Evolutionary conservation across 2,797 vertebrate genomes (phyloP), one percentile per base, ranked within the genome.

Genomic region (Luscinia luscinia): DNA sequence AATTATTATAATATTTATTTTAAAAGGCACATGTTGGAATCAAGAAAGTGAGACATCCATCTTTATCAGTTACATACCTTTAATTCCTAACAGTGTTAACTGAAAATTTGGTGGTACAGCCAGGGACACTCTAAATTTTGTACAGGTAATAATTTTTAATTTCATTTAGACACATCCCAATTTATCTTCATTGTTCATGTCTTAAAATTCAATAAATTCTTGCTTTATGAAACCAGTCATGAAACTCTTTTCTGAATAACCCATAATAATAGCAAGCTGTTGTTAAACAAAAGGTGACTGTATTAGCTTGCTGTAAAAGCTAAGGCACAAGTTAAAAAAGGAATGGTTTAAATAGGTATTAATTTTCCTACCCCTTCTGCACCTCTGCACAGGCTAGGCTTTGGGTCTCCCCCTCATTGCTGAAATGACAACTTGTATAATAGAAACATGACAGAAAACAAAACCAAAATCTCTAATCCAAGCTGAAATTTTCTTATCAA

Each of bases 1-100:
- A 97, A 96, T 97, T 97, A 97, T 96, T 96, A 89, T 93, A 97
- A 93, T 97, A 97, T 96, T 98, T 97, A 94, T 95, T 97, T 96
- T 96, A 93, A 97, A 96, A 2, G 8, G 54, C 46, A 49, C 46
- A 82, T 83, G 85, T 94, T 97, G 86, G 80, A 90, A 69, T 51
- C 73, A 82, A 90, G 94, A 95, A 95, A 96, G 84, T 76, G 93
- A 95, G 87, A 95, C 69, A 97, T 97, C 79, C 73, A 87, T 97
- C 97, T 97, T 96, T 95, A 97, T 97, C 93, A 93, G 90, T 92
- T 87, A 52, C 62, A 86, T 90, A 87, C 59, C 83, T 96, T 96
- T 97, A 96, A 97, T 96, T 94, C 86, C 69, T 94, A 89, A 77
- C 4, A 19, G 22, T 87, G 73, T 94, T 95, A 97, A 94, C 81